Base-by-base conservation (phyloP, 2,797 vertebrate species). In the Tragopan temminckii region DNA sequence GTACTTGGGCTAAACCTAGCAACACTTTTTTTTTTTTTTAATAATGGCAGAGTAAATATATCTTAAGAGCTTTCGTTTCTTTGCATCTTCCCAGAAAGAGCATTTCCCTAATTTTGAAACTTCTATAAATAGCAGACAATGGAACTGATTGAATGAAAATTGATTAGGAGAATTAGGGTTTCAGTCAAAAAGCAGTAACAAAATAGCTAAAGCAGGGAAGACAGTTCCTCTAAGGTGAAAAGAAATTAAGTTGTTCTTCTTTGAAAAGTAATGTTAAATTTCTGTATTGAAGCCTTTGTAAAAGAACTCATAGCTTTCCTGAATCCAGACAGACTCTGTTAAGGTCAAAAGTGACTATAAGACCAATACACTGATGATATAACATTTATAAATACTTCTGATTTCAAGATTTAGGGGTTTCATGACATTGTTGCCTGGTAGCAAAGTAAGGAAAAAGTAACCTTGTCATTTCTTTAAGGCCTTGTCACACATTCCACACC, bases 221-320 rank as follows among this genome's bases (percentile, higher is more conserved):
- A n/a, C 38, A 59, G 12, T 74, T 92, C 29, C 53, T 86, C 89
- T 25, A 24, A 59, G 42, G 23, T 69, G 46, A 87, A 87, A 91
- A 79, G 23, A 80, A 71, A 83, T 42, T 57, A 36, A 71, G 29
- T 35, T 61, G 21, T 21, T 72, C 40, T 88, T 89, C 11, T 86
- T 90, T 66, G 48, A 70, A 91, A 90, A 76, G 21, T 91, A 93
- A 88, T 70, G 27, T 59, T 15, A 59, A 57, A 48, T 17, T 81
- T 31, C 70, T 75, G 48, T 45, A 53, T 89, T 85, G 55, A 91
- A 83, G 48, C 40, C 17, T 63, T 77, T 53, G 35, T 81, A 63
- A 81, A 85, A 89, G 31, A 91, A 40, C 25, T 80, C 20, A 13
- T 48, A 13, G 33, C n/a, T 91, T 91, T 93, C 13, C 57, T 79